Percentiles rank a stretch among this genome's conserved stretches.
Conservation (phyloP, 1,140 invertebrate genomes). For the Triops longicaudatus region DNA sequence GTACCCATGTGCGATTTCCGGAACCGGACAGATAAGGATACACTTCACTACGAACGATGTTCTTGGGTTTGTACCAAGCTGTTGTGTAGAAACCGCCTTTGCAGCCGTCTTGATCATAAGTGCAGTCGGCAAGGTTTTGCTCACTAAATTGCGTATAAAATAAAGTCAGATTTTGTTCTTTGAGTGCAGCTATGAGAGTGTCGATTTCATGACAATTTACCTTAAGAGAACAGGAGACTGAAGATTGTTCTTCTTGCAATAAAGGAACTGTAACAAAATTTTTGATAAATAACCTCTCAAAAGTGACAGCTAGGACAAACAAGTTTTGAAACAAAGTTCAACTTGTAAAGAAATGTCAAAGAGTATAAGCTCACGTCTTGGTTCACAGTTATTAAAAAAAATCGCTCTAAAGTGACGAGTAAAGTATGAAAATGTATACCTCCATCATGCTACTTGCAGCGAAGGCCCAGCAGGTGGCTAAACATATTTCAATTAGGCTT, state of each 20-base stretch:
- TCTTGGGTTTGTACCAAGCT: background rate
- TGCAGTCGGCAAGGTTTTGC: background rate
- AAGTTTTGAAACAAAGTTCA: too few species aligned
- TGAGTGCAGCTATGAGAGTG: too few species aligned
- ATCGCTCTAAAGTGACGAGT: too few species aligned
- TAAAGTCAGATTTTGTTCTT: background rate
- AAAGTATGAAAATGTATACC: background rate
- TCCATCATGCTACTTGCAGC: constrained; percentile 32
- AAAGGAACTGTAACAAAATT: constrained; percentile 25
- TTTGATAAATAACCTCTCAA: too few species aligned
- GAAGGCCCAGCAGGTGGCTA: constrained; percentile 38
- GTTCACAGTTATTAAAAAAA: too few species aligned
- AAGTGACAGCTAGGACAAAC: too few species aligned
- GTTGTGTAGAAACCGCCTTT: background rate
- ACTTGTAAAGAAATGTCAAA: too few species aligned
- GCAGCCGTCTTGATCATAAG: background rate
- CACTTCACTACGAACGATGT: background rate
- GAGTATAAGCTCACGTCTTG: too few species aligned
- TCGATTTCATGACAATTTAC: too few species aligned
- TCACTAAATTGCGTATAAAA: background rate
- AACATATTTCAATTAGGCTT: too few species aligned
- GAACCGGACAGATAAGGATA: background rate
- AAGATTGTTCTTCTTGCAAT: constrained; percentile 31
- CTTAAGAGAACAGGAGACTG: constrained; percentile 24
- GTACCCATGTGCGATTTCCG: background rate